Percentiles rank a stretch among this genome's conserved stretches.
phyloP scores from a whole-genome alignment of 2,797 vertebrate species.

The Sorex maritimensis region DNA sequence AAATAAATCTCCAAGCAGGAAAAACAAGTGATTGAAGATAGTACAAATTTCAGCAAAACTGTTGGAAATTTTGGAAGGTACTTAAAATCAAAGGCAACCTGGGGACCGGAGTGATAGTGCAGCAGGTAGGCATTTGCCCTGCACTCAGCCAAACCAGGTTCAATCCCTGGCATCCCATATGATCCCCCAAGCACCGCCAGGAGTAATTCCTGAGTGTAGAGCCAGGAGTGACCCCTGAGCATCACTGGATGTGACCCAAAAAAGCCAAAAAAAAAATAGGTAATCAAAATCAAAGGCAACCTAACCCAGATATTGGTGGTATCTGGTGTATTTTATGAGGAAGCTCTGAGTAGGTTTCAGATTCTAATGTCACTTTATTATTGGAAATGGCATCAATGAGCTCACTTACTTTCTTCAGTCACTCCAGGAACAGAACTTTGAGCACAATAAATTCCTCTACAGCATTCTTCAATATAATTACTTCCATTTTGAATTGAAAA shows the following conservation, averaged over 20 bases:
- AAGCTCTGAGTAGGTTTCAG: not conserved
- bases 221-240: too few species aligned
- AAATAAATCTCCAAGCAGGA: conserved; percentile 83
- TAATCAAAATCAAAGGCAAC: conserved; percentile 66
- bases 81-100: conserved; percentile 66
- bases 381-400: not conserved
- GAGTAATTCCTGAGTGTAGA: too few species aligned
- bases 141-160: too few species aligned
- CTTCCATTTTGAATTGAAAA: conserved; percentile 51
- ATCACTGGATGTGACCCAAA: too few species aligned
- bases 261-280: not conserved
- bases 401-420: not conserved
- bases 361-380: not conserved
- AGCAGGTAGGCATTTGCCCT: too few species aligned
- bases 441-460: not conserved
- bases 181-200: too few species aligned
- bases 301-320: conserved; percentile 26
- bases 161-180: too few species aligned
- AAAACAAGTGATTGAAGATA: conserved; percentile 77
- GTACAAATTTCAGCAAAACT: conserved; percentile 41
- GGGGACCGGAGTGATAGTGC: too few species aligned
- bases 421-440: not conserved
- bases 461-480: conserved; percentile 4
- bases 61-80: conserved; percentile 39
- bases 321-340: conserved; percentile 33